Percentiles rank a stretch among this genome's conserved stretches.
Evolutionary conservation across 2,113 vertebrate genomes (phyloP).

Genomic region (Rafetus swinhoei): DNA sequence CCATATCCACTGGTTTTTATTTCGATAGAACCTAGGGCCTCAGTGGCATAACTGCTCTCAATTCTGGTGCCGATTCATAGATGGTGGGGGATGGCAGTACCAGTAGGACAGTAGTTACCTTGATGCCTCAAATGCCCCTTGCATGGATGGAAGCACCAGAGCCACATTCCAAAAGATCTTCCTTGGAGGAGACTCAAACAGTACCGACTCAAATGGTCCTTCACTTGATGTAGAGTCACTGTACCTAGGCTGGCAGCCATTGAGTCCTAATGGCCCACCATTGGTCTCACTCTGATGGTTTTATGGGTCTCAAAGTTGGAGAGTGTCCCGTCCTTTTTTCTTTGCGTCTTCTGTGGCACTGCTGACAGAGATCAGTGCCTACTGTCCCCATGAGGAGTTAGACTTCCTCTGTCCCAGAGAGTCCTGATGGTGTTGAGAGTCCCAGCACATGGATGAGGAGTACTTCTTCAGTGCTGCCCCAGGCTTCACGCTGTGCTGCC

Average conservation of each 20-base stretch:
- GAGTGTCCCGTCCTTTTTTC: not conserved
- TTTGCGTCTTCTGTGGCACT: not conserved
- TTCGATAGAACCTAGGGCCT: not conserved
- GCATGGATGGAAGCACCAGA: not conserved
- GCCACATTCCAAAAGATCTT: not conserved
- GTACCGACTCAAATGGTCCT: not conserved
- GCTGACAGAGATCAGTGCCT: not conserved
- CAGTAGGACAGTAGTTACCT: not conserved
- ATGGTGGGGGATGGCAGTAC: not conserved
- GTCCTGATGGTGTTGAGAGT: not conserved
- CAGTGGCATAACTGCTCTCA: not conserved
- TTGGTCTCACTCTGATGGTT: not conserved
- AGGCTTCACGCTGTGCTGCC: not conserved
- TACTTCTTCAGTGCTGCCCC: not conserved
- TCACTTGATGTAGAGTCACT: not conserved
- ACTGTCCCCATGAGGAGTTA: not conserved
- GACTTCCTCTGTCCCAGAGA: not conserved
- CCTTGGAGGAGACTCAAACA: not conserved
- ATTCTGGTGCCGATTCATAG: not conserved
- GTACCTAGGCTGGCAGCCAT: not conserved
- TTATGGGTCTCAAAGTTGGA: not conserved
- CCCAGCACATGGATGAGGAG: not conserved
- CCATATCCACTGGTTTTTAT: not conserved
- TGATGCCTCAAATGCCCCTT: not conserved
- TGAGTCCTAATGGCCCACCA: not conserved